Evolutionary conservation across 2,888 invertebrate genomes (phyloP).

Genomic region (Apocheima hispidaria): DNA sequence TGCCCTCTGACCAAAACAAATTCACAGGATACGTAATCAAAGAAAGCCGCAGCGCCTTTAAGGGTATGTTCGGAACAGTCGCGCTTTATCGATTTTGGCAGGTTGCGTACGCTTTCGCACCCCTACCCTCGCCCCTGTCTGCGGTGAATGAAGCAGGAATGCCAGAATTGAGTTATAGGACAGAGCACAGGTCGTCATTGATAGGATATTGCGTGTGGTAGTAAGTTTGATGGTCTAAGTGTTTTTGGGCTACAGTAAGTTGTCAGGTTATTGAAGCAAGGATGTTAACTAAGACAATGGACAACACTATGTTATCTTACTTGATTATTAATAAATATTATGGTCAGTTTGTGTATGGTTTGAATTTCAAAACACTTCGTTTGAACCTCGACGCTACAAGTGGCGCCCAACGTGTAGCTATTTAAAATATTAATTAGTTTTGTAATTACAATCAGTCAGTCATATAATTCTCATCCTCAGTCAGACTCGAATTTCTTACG

Average conservation of each 20-base stretch:
- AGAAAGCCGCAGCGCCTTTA: constrained; percentile 16
- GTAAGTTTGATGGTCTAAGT: background rate
- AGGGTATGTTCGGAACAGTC: constrained; percentile 8
- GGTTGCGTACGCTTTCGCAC: constrained; percentile 26
- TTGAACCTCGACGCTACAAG: no score
- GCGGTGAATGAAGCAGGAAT: constrained; percentile 29
- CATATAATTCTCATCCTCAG: no score
- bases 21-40: constrained; percentile 11
- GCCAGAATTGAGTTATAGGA: constrained; percentile 25
- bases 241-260: background rate
- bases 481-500: no score
- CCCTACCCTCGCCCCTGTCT: constrained; percentile 25
- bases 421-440: no score
- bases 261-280: no score
- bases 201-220: background rate
- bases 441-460: no score
- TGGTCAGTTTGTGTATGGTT: no score
- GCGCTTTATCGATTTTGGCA: constrained; percentile 31
- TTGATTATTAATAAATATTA: no score
- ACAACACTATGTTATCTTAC: no score
- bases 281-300: no score
- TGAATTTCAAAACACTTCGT: no score
- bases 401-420: no score
- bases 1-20: constrained; percentile 23
- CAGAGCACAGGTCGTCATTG: constrained; percentile 10